phyloP scores from a whole-genome alignment of 1,140 invertebrate genomes.

The Drosophila orosa region DNA sequence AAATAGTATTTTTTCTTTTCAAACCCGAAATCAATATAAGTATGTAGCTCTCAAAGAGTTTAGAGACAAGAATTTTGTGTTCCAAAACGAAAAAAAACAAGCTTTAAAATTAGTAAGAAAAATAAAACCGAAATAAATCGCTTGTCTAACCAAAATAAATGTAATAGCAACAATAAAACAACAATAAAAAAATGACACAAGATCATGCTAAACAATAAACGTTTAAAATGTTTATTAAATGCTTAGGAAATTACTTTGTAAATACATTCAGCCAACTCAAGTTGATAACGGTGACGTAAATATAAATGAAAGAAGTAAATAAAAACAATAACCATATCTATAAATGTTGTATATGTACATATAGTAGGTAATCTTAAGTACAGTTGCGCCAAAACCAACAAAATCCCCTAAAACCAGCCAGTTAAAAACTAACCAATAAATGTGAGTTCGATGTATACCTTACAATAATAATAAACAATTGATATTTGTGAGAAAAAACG shows the following conservation, averaged over 20 bases:
- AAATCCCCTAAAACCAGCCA: conserved; percentile 11
- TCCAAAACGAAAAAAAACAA: conserved; percentile 14
- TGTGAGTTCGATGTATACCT: conserved; percentile 72
- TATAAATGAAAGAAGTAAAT: conserved; percentile 12
- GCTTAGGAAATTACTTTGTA: conserved; percentile 45
- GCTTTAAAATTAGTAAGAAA: conserved; percentile 49
- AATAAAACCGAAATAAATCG: background rate
- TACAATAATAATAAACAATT: conserved; percentile 59
- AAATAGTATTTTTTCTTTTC: background rate
- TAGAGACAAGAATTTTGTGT: conserved; percentile 1
- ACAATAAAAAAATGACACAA: conserved; percentile 4
- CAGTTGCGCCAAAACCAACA: conserved; percentile 64
- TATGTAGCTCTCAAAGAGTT: conserved; percentile 22
- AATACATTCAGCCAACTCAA: conserved; percentile 34
- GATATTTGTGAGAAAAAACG: conserved; percentile 57
- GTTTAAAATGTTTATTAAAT: conserved; percentile 56
- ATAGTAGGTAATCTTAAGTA: conserved; percentile 51
- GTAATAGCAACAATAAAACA: conserved; percentile 35
- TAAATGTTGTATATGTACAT: conserved; percentile 57
- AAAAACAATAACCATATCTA: conserved; percentile 62
- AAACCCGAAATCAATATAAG: background rate
- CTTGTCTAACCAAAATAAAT: conserved; percentile 26
- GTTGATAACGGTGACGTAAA: conserved; percentile 19
- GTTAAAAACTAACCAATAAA: conserved; percentile 61
- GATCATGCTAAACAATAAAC: conserved; percentile 28